phyloP scores from a whole-genome alignment of 92 coral and sea anemone species.

The Anthopleura xanthogrammica region DNA sequence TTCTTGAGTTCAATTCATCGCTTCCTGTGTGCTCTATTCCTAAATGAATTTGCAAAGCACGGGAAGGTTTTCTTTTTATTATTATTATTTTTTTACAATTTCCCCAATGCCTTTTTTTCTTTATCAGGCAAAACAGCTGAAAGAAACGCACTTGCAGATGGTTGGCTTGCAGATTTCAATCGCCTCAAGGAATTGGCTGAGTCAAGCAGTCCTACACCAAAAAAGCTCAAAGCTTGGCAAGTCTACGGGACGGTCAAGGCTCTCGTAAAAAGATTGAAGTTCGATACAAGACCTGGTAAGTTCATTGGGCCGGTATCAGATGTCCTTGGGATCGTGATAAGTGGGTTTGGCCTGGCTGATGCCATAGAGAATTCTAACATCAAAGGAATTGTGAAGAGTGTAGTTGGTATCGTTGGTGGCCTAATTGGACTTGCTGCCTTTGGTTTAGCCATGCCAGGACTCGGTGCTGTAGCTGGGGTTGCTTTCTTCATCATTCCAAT shows the following conservation, averaged over 20 bases:
- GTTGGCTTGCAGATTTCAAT: conserved; percentile 28
- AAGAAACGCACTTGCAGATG: conserved; percentile 18
- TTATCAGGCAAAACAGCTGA: conserved; percentile 1
- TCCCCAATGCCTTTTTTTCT: not conserved
- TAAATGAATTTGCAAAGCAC: too few relatives aligned
- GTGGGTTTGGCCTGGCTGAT: conserved; percentile 47
- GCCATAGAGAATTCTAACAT: conserved; percentile 45
- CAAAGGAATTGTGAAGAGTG: conserved; percentile 54
- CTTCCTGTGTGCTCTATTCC: too few relatives aligned
- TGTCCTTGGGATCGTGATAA: conserved; percentile 43
- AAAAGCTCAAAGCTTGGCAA: conserved; percentile 19
- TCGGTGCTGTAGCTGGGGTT: conserved; percentile 37
- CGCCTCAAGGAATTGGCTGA: conserved; percentile 25
- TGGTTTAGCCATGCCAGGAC: conserved; percentile 19
- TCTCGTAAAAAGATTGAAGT: conserved; percentile 22
- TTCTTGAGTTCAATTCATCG: too few relatives aligned
- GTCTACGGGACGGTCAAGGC: conserved; percentile 24
- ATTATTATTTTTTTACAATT: not conserved
- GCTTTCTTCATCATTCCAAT: conserved; percentile 42
- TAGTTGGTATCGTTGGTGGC: conserved; percentile 56
- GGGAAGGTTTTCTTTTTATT: too few relatives aligned
- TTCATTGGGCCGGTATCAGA: conserved; percentile 52
- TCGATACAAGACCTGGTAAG: conserved; percentile 7
- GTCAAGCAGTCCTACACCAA: conserved; percentile 15
- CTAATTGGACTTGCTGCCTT: conserved; percentile 47